Conservation (phyloP, 2,888 invertebrate genomes). For the Syrphus vitripennis region DNA sequence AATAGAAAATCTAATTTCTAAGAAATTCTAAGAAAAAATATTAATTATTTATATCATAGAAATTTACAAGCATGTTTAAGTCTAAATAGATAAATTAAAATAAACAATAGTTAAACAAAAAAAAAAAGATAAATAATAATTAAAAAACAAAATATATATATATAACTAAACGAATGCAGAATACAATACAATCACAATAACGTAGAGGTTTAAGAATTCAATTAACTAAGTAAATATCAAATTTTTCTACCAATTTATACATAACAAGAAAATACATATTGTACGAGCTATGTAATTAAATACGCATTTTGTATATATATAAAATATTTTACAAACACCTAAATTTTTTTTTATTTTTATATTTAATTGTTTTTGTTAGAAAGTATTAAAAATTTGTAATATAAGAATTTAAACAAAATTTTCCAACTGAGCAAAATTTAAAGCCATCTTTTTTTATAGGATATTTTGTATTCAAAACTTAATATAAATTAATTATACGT, state of each 20-base stretch:
- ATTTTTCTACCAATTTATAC: conserved; percentile 64
- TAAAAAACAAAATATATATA: conserved; percentile 21
- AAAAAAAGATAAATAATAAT: not conserved
- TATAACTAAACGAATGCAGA: conserved; percentile 41
- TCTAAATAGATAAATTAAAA: conserved; percentile 43
- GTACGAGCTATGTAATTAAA: conserved; percentile 52
- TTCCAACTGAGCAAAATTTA: not conserved
- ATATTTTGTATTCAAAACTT: not conserved
- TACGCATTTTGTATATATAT: conserved; percentile 44
- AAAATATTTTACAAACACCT: conserved; percentile 13
- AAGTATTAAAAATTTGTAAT: not conserved
- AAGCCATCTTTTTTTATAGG: not conserved
- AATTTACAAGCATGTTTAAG: conserved; percentile 29
- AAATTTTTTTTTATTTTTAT: conserved; percentile 33
- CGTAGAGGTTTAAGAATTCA: conserved; percentile 42
- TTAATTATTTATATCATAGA: conserved; percentile 28
- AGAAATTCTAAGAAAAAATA: conserved; percentile 34
- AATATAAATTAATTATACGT: not conserved
- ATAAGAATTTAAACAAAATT: not conserved
- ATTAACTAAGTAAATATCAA: conserved; percentile 28
- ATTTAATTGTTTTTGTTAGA: conserved; percentile 8
- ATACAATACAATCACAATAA: conserved; percentile 67
- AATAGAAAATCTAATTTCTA: conserved; percentile 33
- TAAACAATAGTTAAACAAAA: conserved; percentile 22
- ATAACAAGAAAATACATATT: conserved; percentile 35